Base-by-base conservation (phyloP, 92 coral and sea anemone genomes). In the Actinernus sp. region DNA sequence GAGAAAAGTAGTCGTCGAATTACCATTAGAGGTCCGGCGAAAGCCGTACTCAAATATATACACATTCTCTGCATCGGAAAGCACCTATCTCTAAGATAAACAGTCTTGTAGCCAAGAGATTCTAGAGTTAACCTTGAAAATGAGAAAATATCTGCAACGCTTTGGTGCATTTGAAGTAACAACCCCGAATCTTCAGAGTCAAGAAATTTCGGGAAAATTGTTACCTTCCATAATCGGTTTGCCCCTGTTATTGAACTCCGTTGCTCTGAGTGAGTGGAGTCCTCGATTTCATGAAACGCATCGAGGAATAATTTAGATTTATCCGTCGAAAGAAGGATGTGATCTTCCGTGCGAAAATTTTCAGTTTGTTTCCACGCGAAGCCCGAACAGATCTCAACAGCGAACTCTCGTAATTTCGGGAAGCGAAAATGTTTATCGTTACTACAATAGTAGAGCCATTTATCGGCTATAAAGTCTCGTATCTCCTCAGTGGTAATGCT, bases 61-160 rank as follows among this genome's bases (percentile, higher is more conserved):
- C 86, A 84, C 13, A 70, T 9, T 14, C 88, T 62, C 43, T 88
- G 79, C 44, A 86, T 26, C 24, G 49, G 68, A 49, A 61, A 90
- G 29, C 89, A 90, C 9, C 78, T 61, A 58, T 67, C 75, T 68
- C 79, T 85, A 46, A 90, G 68, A 70, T 75, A 81, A 1, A 90
- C 88, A 20, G 88, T 86, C 77, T 86, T 90, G 74, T 90, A 90
- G 32, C 78, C 92, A 18, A 90, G 76, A 22, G 97, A 81, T 54
- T 86, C 89, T n/a, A 90, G 72, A n/a, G 81, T 73, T 10, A 90
- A 40, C 26, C 83, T 63, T 9, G 72, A 37, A 9, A 53, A 64
- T 2, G 89, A 80, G 36, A 86, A 86, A 18, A 90, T 49, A 43
- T 90, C 97, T 3, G 73, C 76, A 25, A 86, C 44, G 49, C 83